A percentile compares a stretch with the other conserved stretches of the same genome.
Conservation (phyloP, 2,797 vertebrate species). For the Toxotes lorentzi region DNA sequence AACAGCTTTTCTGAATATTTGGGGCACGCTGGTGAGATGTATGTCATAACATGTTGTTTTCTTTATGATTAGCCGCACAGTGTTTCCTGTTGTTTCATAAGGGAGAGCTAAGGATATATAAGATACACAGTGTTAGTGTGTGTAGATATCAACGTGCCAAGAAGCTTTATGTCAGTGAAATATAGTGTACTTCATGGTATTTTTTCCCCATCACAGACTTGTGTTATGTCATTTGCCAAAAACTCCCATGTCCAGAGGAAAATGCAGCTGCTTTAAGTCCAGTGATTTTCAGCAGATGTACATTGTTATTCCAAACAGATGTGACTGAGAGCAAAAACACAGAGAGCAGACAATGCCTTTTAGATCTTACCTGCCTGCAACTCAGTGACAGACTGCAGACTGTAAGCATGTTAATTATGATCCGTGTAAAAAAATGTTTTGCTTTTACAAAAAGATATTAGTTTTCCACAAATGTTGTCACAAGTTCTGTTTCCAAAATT, state of each 20-base stretch:
- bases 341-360: slow-evolving; percentile 54
- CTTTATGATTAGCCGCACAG: slow-evolving; percentile 22
- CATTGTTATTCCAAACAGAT: slow-evolving; percentile 87
- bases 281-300: slow-evolving; percentile 87
- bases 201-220: slow-evolving; percentile 6
- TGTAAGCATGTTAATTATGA: slow-evolving; percentile 45
- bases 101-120: slow-evolving; percentile 2
- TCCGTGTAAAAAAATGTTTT: slow-evolving; percentile 40
- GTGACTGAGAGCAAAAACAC: slow-evolving; percentile 82
- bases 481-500: slow-evolving; percentile 12
- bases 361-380: slow-evolving; percentile 60
- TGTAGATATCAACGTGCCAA: background rate
- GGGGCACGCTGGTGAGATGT: slow-evolving; percentile 38
- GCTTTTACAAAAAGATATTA: slow-evolving; percentile 21
- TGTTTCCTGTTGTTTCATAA: slow-evolving; percentile 11
- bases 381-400: slow-evolving; percentile 54
- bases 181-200: background rate
- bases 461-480: slow-evolving; percentile 12
- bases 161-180: slow-evolving; percentile 14
- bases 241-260: slow-evolving; percentile 15
- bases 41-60: slow-evolving; percentile 56
- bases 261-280: slow-evolving; percentile 67
- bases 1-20: slow-evolving; percentile 65
- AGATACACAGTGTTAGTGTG: slow-evolving; percentile 5
- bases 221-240: slow-evolving; percentile 67